Percentiles rank a stretch among this genome's conserved stretches.
These are phyloP conservation scores for Pelagia noctiluca DNA, from an alignment of 30 jellyfish, hydroid and myxozoan genomes.

Conservation along the genomic window DNA sequence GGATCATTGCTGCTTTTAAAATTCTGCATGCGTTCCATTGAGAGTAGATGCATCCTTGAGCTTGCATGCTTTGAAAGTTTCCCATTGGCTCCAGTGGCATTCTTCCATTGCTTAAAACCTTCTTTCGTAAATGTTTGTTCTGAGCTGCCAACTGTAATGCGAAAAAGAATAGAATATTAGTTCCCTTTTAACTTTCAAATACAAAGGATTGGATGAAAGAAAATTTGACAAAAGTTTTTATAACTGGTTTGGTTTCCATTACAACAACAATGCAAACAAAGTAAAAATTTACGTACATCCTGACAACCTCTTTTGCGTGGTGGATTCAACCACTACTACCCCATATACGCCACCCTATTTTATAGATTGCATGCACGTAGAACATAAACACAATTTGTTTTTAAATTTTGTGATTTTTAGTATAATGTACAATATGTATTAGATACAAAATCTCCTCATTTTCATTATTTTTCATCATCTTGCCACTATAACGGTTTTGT, in stretches of 20 bases:
- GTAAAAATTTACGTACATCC: background rate
- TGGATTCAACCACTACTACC: background rate
- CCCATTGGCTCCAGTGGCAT: constrained; percentile 34
- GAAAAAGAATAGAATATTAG: constrained; percentile 3
- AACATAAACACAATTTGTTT: no score
- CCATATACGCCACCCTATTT: background rate
- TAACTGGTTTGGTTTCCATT: background rate
- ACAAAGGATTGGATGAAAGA: background rate
- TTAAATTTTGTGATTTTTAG: no score
- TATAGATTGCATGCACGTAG: no score
- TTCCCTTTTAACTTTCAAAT: background rate
- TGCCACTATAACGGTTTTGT: no score
- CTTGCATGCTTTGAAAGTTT: constrained; percentile 41
- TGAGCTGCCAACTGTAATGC: constrained; percentile 48
- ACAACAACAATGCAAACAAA: background rate
- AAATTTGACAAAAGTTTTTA: background rate
- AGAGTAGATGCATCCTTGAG: constrained; percentile 48
- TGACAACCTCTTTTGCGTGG: background rate
- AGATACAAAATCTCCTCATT: no score
- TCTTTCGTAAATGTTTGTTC: constrained; percentile 41
- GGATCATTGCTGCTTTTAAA: constrained; percentile 37
- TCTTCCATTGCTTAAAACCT: constrained; percentile 49
- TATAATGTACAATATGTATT: no score
- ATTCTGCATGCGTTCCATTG: constrained; percentile 56
- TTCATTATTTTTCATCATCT: no score